Evolutionary conservation across 1,140 invertebrate genomes (phyloP).

Genomic region (Euglossa dilemma): DNA sequence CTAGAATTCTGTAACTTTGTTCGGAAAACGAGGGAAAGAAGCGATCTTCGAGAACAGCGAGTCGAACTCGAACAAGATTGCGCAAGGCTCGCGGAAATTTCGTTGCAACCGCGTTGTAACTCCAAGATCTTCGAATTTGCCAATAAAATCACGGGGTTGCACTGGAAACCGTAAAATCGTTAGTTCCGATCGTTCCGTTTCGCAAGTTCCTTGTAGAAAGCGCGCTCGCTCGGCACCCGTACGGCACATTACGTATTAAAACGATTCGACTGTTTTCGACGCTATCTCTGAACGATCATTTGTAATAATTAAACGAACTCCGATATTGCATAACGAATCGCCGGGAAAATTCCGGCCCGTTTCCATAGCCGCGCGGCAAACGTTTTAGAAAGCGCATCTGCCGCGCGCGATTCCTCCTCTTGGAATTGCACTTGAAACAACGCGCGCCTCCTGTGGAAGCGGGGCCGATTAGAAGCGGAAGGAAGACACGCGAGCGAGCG

Average conservation of each 20-base stretch:
- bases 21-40: too few species aligned
- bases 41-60: too few species aligned
- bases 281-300: slow-evolving; percentile 7
- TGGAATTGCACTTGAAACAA: slow-evolving; percentile 10
- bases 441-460: too few species aligned
- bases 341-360: not conserved
- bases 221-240: not conserved
- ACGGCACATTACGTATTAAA: not conserved
- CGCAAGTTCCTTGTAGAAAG: slow-evolving; percentile 40
- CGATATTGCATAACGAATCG: not conserved
- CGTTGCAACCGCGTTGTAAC: too few species aligned
- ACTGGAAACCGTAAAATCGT: not conserved
- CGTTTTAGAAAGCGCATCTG: not conserved
- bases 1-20: too few species aligned
- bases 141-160: not conserved
- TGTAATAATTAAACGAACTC: slow-evolving; percentile 13
- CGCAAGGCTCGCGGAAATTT: not conserved
- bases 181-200: not conserved
- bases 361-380: not conserved
- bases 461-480: slow-evolving; percentile 35
- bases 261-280: not conserved
- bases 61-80: not conserved
- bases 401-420: not conserved
- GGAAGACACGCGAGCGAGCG: too few species aligned
- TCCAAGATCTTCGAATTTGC: not conserved